phyloP scores from a whole-genome alignment of 1,140 invertebrate genomes.

The Bombus pascuorum region DNA sequence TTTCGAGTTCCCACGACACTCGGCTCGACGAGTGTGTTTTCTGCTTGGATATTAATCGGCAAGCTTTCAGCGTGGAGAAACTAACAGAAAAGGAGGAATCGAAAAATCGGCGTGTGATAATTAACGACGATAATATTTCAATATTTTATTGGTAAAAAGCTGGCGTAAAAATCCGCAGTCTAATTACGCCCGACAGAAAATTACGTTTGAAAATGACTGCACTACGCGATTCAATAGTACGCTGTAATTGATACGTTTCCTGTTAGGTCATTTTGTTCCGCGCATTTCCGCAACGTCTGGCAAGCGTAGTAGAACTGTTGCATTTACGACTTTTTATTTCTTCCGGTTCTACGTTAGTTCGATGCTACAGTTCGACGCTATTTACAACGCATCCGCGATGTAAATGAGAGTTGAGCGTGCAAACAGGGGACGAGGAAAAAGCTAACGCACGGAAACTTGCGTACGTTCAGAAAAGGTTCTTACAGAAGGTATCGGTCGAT shows the following conservation, averaged over 20 bases:
- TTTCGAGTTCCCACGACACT: no score
- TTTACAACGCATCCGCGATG: no score
- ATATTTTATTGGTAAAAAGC: no score
- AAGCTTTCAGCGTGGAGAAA: no score
- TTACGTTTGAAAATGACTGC: conserved; percentile 15
- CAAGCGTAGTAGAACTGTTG: not conserved
- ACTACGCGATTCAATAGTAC: not conserved
- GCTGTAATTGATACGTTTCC: conserved; percentile 38
- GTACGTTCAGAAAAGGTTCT: not conserved
- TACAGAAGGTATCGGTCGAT: conserved; percentile 13
- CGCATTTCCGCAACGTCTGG: conserved; percentile 16
- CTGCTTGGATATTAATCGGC: no score
- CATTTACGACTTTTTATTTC: conserved; percentile 1
- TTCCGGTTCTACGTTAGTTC: not conserved
- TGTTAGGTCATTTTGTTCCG: not conserved
- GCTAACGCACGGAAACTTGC: no score
- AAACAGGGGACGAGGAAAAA: not conserved
- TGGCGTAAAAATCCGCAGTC: no score
- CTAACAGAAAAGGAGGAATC: no score
- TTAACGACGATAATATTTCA: no score
- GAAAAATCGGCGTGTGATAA: no score
- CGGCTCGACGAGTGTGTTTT: no score
- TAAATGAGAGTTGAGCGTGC: no score
- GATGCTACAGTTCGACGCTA: not conserved
- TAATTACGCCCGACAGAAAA: not conserved